phyloP scores from a whole-genome alignment of 2,888 invertebrate species.

The Macrostomum cliftonense region DNA sequence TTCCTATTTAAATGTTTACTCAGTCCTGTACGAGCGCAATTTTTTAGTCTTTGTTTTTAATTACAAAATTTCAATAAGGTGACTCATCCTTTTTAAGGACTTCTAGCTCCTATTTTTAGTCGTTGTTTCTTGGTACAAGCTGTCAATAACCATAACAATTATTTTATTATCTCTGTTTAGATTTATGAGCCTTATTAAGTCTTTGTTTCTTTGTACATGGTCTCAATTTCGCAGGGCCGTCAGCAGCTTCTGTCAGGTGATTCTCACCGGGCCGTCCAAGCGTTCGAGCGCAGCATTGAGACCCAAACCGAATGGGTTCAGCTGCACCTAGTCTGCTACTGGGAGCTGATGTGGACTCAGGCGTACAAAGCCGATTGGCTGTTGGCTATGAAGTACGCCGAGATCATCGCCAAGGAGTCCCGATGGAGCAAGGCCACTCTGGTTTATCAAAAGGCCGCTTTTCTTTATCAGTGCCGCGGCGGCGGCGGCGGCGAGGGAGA shows the following conservation, averaged over 20 bases:
- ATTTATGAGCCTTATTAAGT: conserved; percentile 43
- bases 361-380: conserved; percentile 57
- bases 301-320: conserved; percentile 69
- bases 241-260: too few species aligned
- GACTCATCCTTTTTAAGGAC: too few species aligned
- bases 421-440: conserved; percentile 81
- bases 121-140: too few species aligned
- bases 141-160: too few species aligned
- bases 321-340: conserved; percentile 75
- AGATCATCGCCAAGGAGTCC: conserved; percentile 53
- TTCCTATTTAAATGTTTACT: too few species aligned
- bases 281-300: conserved; percentile 60
- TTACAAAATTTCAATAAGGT: too few species aligned
- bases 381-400: conserved; percentile 54
- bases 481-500: background rate
- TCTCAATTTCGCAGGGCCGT: too few species aligned
- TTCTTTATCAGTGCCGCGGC: conserved; percentile 40
- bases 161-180: background rate
- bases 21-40: too few species aligned
- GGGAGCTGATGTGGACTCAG: conserved; percentile 79
- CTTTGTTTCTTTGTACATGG: conserved; percentile 76
- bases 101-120: too few species aligned
- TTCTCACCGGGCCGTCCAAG: conserved; percentile 27
- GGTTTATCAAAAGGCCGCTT: conserved; percentile 66
- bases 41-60: too few species aligned